Base-by-base conservation (phyloP, 2,113 vertebrate species). In the Todiramphus chloris region DNA sequence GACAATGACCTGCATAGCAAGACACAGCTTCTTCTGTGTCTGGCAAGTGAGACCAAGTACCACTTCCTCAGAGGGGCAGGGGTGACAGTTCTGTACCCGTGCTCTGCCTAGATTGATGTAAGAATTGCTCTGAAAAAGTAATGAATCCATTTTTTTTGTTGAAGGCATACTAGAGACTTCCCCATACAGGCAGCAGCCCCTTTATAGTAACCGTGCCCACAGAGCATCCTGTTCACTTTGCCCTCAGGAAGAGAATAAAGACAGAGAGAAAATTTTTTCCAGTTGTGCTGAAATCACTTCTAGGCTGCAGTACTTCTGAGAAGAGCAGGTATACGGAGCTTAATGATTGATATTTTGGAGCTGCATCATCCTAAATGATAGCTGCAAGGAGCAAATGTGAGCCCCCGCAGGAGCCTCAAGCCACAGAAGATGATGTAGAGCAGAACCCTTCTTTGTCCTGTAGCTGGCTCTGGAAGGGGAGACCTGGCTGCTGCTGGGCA, bases 371-470 rank as follows among this genome's bases (percentile, higher is more conserved):
- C 66, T 73, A 79, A 69, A 55, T 59, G 37, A 77, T 21, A 75
- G 48, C 56, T 86, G 55, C 35, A 78, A 82, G 55, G 13, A 67
- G 21, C 25, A 68, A 72, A 30, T 3, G 13, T 13, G 41, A 84
- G 58, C 21, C 19, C 11, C 24, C 51, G 46, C 33, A 20, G 55
- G 16, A 91, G 25, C 11, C 43, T 62, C 8, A 69, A 51, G 44
- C 6, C 43, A 31, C 31, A 37, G 55, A 39, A 35, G 10, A 11
- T 8, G 11, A 8, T 2, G 2, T 8, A 25, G 0, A 33, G 46
- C 43, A 78, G 60, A 82, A 19, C 13, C 21, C 5, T 23, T 13
- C 62, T 24, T 25, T 27, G 56, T n/a, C 11, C 23, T 48, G 5
- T 3, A 55, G 11, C 11, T 20, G 59, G 41, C 12, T 56, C 14